These are phyloP conservation scores for Scaptodrosophila lebanonensis DNA, from an alignment of 1,140 invertebrate genomes.

Conservation along the genomic window DNA sequence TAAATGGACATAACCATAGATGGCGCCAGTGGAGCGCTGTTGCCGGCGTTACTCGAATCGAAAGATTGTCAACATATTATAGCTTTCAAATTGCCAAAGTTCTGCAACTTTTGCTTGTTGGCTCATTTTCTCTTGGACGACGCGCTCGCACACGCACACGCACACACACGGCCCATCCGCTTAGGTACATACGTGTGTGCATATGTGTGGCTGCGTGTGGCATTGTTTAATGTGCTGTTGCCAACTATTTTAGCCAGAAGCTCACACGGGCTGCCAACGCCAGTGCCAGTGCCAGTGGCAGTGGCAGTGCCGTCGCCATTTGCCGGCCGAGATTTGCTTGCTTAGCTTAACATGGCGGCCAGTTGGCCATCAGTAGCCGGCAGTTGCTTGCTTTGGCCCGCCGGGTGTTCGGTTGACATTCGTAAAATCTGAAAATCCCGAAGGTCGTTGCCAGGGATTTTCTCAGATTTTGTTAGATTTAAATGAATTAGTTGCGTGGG, in stretches of 20 bases:
- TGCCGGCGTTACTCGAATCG: constrained; percentile 15
- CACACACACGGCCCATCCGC: constrained; percentile 1
- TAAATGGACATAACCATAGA: constrained; percentile 67
- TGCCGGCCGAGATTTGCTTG: constrained; percentile 59
- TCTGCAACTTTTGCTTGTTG: constrained; percentile 70
- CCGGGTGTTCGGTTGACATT: constrained; percentile 73
- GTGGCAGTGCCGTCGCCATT: constrained; percentile 3
- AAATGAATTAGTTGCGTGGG: constrained; percentile 77
- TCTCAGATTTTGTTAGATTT: constrained; percentile 78
- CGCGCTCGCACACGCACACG: constrained; percentile 16
- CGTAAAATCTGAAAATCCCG: constrained; percentile 77
- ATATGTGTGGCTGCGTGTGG: constrained; percentile 21
- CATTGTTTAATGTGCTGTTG: constrained; percentile 75
- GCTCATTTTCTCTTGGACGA: constrained; percentile 57
- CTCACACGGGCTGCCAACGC: constrained; percentile 59
- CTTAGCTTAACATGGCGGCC: constrained; percentile 57
- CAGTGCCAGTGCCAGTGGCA: constrained; percentile 14
- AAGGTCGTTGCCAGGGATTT: constrained; percentile 78
- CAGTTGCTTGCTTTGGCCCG: not conserved
- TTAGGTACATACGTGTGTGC: not conserved
- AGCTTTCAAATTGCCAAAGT: constrained; percentile 75
- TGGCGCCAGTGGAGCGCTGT: constrained; percentile 44
- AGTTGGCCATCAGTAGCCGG: constrained; percentile 14
- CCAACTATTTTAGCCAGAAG: constrained; percentile 76
- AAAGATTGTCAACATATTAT: constrained; percentile 74